Percentiles rank a stretch among this genome's conserved stretches.
Conservation (phyloP, 2,888 invertebrate genomes). For the Omphaloscelis lunosa region DNA sequence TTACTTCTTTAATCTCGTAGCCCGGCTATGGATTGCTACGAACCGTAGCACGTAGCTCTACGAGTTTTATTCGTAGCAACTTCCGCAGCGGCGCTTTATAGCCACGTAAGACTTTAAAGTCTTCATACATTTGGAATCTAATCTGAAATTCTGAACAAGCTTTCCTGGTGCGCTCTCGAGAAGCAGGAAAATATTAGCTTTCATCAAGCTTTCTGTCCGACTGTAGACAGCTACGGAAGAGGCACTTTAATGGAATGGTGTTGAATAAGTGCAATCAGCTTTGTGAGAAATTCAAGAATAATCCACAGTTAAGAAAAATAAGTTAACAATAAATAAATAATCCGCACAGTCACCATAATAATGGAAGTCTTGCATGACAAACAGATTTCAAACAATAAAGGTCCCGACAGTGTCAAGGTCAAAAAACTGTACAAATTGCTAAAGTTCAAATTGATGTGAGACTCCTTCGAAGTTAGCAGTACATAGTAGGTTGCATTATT, state of each 20-base stretch:
- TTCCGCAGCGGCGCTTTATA: conserved; percentile 43
- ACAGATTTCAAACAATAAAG: conserved; percentile 41
- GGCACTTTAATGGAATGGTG: not conserved
- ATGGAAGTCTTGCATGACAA: conserved; percentile 49
- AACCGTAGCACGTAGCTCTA: conserved; percentile 54
- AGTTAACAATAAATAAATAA: conserved; percentile 7
- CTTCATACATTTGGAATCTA: conserved; percentile 23
- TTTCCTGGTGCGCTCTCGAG: conserved; percentile 16
- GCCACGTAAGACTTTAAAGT: conserved; percentile 32
- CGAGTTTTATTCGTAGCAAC: conserved; percentile 46
- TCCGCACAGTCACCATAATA: conserved; percentile 17
- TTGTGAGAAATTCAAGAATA: not conserved
- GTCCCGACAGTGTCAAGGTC: conserved; percentile 34
- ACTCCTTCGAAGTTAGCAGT: conserved; percentile 15
- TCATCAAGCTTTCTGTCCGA: not conserved
- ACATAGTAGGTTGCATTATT: conserved; percentile 53
- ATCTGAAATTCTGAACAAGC: conserved; percentile 30
- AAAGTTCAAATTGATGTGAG: conserved; percentile 56
- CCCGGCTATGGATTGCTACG: conserved; percentile 48
- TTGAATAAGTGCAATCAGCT: conserved; percentile 15
- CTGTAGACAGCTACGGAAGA: conserved; percentile 16
- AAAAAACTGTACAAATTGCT: conserved; percentile 43
- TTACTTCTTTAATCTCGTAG: conserved; percentile 21
- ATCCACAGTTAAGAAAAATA: not conserved
- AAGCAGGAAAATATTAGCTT: conserved; percentile 20